These are phyloP conservation scores for Aphidius ervi DNA, from an alignment of 1,140 invertebrate species.

Conservation along the genomic window DNA sequence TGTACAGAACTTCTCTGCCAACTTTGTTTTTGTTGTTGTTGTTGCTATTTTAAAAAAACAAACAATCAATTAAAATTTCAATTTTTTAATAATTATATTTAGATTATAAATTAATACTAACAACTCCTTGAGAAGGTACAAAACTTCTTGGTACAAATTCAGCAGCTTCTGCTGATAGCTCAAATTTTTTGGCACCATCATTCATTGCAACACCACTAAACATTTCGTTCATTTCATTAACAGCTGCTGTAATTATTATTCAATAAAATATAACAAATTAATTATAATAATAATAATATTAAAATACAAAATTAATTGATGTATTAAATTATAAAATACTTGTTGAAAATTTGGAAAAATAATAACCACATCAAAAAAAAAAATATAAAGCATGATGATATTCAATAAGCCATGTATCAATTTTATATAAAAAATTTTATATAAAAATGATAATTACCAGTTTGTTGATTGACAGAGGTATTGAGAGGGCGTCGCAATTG, in stretches of 20 bases:
- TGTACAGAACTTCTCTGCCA: slow-evolving; percentile 17
- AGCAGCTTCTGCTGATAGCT: slow-evolving; percentile 14
- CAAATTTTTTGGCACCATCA: slow-evolving; percentile 17
- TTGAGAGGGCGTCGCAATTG: slow-evolving; percentile 14
- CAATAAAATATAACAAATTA: background rate
- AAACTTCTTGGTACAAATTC: slow-evolving; percentile 18
- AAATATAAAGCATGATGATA: background rate
- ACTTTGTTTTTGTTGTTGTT: slow-evolving; percentile 7
- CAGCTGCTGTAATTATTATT: slow-evolving; percentile 1
- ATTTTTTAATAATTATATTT: background rate
- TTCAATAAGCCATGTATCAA: too few species aligned
- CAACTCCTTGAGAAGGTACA: slow-evolving; percentile 8
- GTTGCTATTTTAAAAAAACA: background rate
- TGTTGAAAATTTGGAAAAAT: background rate
- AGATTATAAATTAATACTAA: slow-evolving; percentile 1
- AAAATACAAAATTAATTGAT: background rate
- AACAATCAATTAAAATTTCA: background rate
- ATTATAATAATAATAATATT: background rate
- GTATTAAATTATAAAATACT: too few species aligned
- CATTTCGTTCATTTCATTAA: slow-evolving; percentile 17
- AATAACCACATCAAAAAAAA: slow-evolving; percentile 11
- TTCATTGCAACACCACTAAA: slow-evolving; percentile 17
- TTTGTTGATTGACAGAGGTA: slow-evolving; percentile 2
- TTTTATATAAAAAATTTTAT: too few species aligned
- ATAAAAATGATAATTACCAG: slow-evolving; percentile 9